Conservation (phyloP, 2,113 vertebrate species). For the Pyxicephalus adspersus region DNA sequence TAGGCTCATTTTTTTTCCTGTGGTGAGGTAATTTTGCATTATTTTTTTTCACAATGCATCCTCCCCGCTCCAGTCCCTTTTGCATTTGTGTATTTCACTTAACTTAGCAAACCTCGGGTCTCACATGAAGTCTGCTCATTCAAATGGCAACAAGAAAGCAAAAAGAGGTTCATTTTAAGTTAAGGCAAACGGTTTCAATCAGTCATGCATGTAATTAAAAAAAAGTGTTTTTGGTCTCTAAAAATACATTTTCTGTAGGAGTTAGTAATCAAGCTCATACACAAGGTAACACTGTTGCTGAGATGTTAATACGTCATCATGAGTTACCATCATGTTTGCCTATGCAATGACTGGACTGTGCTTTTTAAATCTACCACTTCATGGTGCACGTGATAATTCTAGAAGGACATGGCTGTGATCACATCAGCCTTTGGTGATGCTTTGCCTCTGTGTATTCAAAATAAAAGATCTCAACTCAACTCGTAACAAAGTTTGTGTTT, state of each 20-base stretch:
- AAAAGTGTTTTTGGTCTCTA: constrained; percentile 14
- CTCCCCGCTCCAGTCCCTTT: not conserved
- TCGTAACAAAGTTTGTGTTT: too few relatives aligned
- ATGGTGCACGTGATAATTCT: too few relatives aligned
- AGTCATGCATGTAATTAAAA: constrained; percentile 26
- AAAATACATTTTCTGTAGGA: constrained; percentile 28
- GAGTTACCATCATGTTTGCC: not conserved
- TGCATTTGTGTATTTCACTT: constrained; percentile 16
- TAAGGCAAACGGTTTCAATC: not conserved
- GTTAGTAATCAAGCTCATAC: constrained; percentile 14
- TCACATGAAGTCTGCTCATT: not conserved
- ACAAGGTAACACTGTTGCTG: not conserved
- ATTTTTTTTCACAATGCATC: constrained; percentile 40
- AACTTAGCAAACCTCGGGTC: not conserved
- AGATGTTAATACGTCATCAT: not conserved
- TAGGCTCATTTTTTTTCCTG: constrained; percentile 57
- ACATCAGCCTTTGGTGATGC: too few relatives aligned
- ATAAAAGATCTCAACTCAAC: too few relatives aligned
- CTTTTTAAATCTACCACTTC: too few relatives aligned
- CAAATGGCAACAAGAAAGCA: not conserved
- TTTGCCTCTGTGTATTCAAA: too few relatives aligned
- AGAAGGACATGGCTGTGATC: too few relatives aligned
- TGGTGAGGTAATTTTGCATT: constrained; percentile 57
- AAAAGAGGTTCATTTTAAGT: not conserved
- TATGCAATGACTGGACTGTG: not conserved